These are phyloP conservation scores for Ameiurus melas DNA, from an alignment of 2,113 vertebrate species.

Conservation along the genomic window DNA sequence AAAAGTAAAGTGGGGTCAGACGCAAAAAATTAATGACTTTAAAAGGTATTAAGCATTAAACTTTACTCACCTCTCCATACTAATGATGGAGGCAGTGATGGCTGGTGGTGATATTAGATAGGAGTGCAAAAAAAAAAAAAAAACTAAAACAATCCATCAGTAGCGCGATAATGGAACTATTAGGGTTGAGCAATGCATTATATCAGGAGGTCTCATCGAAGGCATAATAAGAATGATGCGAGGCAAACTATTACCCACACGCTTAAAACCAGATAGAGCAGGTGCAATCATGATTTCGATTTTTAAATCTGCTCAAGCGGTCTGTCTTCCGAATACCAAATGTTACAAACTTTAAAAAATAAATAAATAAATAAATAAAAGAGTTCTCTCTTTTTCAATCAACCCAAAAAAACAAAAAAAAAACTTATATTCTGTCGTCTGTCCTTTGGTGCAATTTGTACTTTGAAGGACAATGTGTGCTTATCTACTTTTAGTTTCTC, in stretches of 20 bases:
- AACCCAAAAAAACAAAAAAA: background rate
- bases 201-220: background rate
- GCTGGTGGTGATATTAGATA: background rate
- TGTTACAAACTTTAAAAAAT: too few species aligned
- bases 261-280: background rate
- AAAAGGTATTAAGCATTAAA: background rate
- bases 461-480: background rate
- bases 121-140: background rate
- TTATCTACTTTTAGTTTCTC: background rate
- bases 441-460: background rate
- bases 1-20: slow-evolving; percentile 11
- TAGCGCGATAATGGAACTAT: background rate
- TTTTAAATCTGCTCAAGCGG: background rate
- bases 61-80: background rate
- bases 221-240: background rate
- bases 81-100: background rate
- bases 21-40: background rate
- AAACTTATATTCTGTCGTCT: background rate
- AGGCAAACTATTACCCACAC: too few species aligned
- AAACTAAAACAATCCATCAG: background rate
- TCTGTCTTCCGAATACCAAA: background rate
- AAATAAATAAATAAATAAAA: too few species aligned
- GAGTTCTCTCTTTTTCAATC: too few species aligned
- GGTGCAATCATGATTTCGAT: background rate
- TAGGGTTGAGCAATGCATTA: background rate